These are phyloP conservation scores for Calliphora vicina DNA, from an alignment of 1,140 invertebrate species.

Conservation along the genomic window DNA sequence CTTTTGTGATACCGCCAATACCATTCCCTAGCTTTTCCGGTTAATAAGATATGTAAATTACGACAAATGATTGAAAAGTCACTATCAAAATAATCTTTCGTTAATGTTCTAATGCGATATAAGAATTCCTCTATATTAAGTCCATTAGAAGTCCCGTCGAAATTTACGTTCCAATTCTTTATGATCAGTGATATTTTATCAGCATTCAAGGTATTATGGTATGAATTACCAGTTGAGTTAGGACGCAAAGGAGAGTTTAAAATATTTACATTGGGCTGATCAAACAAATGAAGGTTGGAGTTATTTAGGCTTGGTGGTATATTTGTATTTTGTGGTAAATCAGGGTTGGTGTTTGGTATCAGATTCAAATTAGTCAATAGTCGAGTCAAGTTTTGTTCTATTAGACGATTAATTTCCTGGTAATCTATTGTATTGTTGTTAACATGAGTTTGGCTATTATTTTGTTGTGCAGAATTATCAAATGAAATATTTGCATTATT, in stretches of 20 bases:
- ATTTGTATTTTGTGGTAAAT: neutral
- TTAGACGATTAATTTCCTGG: neutral
- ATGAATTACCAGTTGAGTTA: neutral
- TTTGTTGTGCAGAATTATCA: neutral
- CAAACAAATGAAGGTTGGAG: neutral
- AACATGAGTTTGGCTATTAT: neutral
- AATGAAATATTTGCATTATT: no score
- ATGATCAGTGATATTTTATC: neutral
- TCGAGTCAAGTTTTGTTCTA: neutral
- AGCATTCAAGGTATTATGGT: no score
- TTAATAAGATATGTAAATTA: slow-evolving; percentile 1
- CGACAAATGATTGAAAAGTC: slow-evolving; percentile 12
- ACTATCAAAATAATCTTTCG: neutral
- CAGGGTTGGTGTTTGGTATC: neutral
- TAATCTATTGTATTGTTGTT: neutral
- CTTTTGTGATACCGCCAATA: slow-evolving; percentile 11
- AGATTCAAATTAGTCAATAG: neutral
- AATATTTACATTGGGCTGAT: neutral
- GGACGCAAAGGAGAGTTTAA: neutral
- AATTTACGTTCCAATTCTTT: neutral
- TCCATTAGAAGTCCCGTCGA: slow-evolving; percentile 20
- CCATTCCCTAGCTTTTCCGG: neutral
- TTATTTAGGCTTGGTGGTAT: neutral
- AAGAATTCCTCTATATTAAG: slow-evolving; percentile 12
- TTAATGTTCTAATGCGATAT: slow-evolving; percentile 7